A percentile compares a stretch with the other conserved stretches of the same genome.
Evolutionary conservation across 2,797 vertebrate genomes (phyloP).

Genomic region (Gadopsis bispinosus): DNA sequence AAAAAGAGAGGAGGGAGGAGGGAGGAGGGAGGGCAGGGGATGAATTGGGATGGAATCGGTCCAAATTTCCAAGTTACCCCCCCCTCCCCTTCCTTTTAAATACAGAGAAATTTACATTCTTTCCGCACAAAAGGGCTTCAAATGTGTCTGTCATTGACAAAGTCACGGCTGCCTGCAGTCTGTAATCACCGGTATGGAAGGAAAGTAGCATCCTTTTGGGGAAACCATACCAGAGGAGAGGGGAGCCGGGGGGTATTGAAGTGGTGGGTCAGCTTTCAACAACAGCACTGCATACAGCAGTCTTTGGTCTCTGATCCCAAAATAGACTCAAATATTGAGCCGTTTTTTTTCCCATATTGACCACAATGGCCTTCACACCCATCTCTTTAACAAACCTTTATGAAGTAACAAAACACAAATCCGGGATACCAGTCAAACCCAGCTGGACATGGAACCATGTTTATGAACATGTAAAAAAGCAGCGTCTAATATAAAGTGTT

Average conservation of each 20-base stretch:
- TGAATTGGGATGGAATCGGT: slow-evolving; percentile 70
- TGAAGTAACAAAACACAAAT: slow-evolving; percentile 44
- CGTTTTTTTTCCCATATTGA: slow-evolving; percentile 26
- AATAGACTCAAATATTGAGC: slow-evolving; percentile 52
- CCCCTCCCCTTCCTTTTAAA: slow-evolving; percentile 62
- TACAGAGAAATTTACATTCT: slow-evolving; percentile 80
- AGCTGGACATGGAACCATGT: slow-evolving; percentile 45
- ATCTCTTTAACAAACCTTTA: slow-evolving; percentile 54
- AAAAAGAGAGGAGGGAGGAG: slow-evolving; percentile 35
- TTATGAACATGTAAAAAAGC: slow-evolving; percentile 58
- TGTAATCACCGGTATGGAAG: slow-evolving; percentile 61
- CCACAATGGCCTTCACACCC: slow-evolving; percentile 65
- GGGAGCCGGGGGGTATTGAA: slow-evolving; percentile 20
- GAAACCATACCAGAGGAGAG: slow-evolving; percentile 28
- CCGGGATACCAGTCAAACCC: slow-evolving; percentile 19
- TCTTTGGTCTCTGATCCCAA: slow-evolving; percentile 48
- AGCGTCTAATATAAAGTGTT: slow-evolving; percentile 54
- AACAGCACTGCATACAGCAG: slow-evolving; percentile 37
- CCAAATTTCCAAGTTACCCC: slow-evolving; percentile 76
- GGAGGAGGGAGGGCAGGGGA: slow-evolving; percentile 37
- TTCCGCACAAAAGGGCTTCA: slow-evolving; percentile 77
- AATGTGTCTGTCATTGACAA: slow-evolving; percentile 64
- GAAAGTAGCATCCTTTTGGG: slow-evolving; percentile 48
- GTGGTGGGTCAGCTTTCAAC: slow-evolving; percentile 54
- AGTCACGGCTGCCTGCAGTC: slow-evolving; percentile 57